These are phyloP conservation scores for Iguana delicatissima DNA, from an alignment of 2,797 vertebrate genomes.

Conservation along the genomic window DNA sequence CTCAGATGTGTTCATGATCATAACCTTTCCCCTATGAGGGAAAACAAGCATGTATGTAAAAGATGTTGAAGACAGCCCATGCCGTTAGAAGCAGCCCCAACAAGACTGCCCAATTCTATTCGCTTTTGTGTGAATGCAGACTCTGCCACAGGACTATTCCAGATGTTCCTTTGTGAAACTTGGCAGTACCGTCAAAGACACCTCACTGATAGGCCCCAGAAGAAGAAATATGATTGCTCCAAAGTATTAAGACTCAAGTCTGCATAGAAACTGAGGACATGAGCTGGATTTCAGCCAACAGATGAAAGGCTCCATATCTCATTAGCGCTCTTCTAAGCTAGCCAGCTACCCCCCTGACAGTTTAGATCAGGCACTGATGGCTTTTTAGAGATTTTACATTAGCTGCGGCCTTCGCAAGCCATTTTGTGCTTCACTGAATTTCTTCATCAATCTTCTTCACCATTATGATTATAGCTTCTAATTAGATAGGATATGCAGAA, in stretches of 20 bases:
- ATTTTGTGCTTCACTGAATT: slow-evolving; percentile 66
- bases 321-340: slow-evolving; percentile 46
- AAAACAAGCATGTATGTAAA: background rate
- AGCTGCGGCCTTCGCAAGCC: slow-evolving; percentile 38
- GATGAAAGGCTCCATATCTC: slow-evolving; percentile 49
- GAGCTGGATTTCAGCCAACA: slow-evolving; percentile 48
- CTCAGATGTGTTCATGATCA: background rate
- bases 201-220: background rate
- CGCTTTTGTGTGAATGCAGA: background rate
- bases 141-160: background rate
- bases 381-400: slow-evolving; percentile 65
- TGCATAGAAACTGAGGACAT: background rate
- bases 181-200: background rate
- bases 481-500: slow-evolving; percentile 28
- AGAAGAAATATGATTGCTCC: slow-evolving; percentile 34
- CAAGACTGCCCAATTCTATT: background rate
- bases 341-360: slow-evolving; percentile 15
- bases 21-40: background rate
- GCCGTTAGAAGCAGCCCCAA: background rate
- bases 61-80: background rate
- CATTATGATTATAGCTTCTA: slow-evolving; percentile 47
- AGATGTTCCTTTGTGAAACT: background rate
- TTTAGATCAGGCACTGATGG: background rate
- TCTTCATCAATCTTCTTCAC: slow-evolving; percentile 61
- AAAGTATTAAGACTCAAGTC: slow-evolving; percentile 14